Evolutionary conservation across 2,113 vertebrate species (phyloP).

Genomic region (Gambusia affinis): DNA sequence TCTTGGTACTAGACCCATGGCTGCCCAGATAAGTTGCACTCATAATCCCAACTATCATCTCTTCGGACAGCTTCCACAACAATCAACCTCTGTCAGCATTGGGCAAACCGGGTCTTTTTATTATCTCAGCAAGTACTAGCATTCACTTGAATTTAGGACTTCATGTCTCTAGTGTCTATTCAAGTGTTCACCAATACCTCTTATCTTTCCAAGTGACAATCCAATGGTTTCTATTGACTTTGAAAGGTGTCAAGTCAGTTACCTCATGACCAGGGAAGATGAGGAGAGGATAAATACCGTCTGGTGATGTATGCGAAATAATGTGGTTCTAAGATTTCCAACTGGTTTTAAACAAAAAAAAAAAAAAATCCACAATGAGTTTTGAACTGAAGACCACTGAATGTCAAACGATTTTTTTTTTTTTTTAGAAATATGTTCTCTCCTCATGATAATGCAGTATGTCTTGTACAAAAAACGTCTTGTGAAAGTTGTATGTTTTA

Average conservation of each 20-base stretch:
- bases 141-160: slow-evolving; percentile 74
- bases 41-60: slow-evolving; percentile 55
- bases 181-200: slow-evolving; percentile 75
- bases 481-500: slow-evolving; percentile 76
- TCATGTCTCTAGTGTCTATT: slow-evolving; percentile 61
- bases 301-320: slow-evolving; percentile 23
- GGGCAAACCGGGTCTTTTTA: slow-evolving; percentile 59
- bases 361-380: slow-evolving; percentile 64
- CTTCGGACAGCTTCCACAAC: slow-evolving; percentile 64
- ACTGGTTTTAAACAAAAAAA: slow-evolving; percentile 50
- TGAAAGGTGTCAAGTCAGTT: slow-evolving; percentile 67
- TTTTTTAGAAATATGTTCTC: slow-evolving; percentile 70
- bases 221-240: slow-evolving; percentile 66
- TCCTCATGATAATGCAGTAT: slow-evolving; percentile 72
- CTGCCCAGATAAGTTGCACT: slow-evolving; percentile 31
- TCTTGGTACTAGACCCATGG: slow-evolving; percentile 25
- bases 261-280: slow-evolving; percentile 69
- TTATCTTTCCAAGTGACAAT: slow-evolving; percentile 76
- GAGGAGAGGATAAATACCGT: slow-evolving; percentile 28
- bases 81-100: slow-evolving; percentile 67
- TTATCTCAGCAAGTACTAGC: slow-evolving; percentile 84
- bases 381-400: slow-evolving; percentile 75
- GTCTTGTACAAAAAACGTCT: slow-evolving; percentile 71
- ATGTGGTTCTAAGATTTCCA: slow-evolving; percentile 33
- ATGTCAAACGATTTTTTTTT: slow-evolving; percentile 76